Evolutionary conservation across 2,113 vertebrate genomes (phyloP).

Genomic region (Pteruthius melanotis): DNA sequence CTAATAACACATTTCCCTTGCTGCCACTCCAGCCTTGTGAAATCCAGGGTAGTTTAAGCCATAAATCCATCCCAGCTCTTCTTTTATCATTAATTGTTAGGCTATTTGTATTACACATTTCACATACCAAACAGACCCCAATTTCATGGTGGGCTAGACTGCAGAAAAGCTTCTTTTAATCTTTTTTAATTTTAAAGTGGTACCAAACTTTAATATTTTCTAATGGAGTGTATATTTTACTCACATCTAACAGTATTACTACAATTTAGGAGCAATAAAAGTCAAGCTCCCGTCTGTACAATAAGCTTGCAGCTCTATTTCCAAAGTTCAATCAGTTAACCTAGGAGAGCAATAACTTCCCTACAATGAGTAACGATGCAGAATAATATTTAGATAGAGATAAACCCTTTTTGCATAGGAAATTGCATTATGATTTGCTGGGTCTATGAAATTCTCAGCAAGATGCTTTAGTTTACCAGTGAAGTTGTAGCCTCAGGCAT

Average conservation of each 20-base stretch:
- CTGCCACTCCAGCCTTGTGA: slow-evolving; percentile 5
- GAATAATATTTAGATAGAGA: slow-evolving; percentile 71
- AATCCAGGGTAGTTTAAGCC: not conserved
- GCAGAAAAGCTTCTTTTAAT: slow-evolving; percentile 63
- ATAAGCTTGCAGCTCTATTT: slow-evolving; percentile 68
- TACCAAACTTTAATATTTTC: slow-evolving; percentile 69
- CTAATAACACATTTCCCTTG: slow-evolving; percentile 33
- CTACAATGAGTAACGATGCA: slow-evolving; percentile 66
- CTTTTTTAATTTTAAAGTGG: slow-evolving; percentile 66
- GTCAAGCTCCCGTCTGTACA: slow-evolving; percentile 40
- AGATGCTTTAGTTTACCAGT: slow-evolving; percentile 66
- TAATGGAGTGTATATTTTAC: slow-evolving; percentile 62
- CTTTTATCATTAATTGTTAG: slow-evolving; percentile 47
- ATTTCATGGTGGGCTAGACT: slow-evolving; percentile 67
- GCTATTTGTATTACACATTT: slow-evolving; percentile 57
- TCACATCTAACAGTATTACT: slow-evolving; percentile 63
- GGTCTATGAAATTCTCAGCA: slow-evolving; percentile 47
- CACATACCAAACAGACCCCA: slow-evolving; percentile 62
- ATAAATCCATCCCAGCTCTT: slow-evolving; percentile 24
- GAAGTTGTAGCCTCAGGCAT: slow-evolving; percentile 62
- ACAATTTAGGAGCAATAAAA: slow-evolving; percentile 67
- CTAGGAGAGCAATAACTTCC: slow-evolving; percentile 69
- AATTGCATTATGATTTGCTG: slow-evolving; percentile 64
- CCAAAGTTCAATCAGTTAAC: slow-evolving; percentile 77
- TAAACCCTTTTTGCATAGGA: slow-evolving; percentile 74